Percentiles rank a stretch among this genome's conserved stretches.
These are phyloP conservation scores for Philonicus albiceps DNA, from an alignment of 2,888 invertebrate species.

Conservation along the genomic window DNA sequence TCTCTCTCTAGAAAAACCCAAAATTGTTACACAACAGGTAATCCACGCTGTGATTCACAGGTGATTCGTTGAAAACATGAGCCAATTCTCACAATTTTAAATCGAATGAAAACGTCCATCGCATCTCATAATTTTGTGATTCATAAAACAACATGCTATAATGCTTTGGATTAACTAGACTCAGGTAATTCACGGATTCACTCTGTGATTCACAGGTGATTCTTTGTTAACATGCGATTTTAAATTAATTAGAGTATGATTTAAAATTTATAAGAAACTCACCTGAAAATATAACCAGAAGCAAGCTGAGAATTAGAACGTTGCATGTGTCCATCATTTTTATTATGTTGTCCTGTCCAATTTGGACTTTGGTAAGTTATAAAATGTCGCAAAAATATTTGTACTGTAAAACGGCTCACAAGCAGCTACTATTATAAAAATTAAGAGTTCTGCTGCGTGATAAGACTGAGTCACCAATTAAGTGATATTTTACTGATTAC, in stretches of 20 bases:
- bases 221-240: not conserved
- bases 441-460: not conserved
- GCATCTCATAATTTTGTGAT: not conserved
- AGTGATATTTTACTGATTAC: not conserved
- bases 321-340: not conserved
- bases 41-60: not conserved
- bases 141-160: too few species aligned
- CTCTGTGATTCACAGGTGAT: not conserved
- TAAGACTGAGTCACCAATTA: slow-evolving; percentile 21
- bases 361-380: not conserved
- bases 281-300: slow-evolving; percentile 3
- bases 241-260: not conserved
- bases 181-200: not conserved
- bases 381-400: not conserved
- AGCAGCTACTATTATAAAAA: not conserved
- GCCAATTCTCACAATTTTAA: not conserved
- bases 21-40: not conserved
- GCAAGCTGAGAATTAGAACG: not conserved
- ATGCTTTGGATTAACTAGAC: not conserved
- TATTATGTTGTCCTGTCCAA: not conserved
- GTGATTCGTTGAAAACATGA: not conserved
- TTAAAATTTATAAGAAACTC: not conserved
- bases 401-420: not conserved
- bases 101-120: not conserved
- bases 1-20: not conserved